Conservation (phyloP, 2,797 vertebrate species). For the Lutjanus argentimaculatus region DNA sequence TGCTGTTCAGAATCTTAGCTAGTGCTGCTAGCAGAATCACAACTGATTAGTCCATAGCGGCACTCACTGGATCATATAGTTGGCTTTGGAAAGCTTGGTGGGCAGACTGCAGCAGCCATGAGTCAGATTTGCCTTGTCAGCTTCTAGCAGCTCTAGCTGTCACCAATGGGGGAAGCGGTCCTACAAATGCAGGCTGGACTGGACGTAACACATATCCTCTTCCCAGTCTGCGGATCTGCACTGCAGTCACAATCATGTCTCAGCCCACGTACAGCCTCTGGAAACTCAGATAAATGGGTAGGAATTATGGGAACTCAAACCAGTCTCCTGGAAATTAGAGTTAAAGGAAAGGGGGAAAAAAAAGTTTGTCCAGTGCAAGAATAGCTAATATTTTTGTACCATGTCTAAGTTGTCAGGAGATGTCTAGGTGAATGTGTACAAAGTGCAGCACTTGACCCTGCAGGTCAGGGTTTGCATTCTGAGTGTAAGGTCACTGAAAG, state of each 20-base stretch:
- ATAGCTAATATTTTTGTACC: background rate
- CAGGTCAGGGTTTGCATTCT: background rate
- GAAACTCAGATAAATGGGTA: background rate
- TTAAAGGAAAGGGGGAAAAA: background rate
- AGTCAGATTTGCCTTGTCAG: conserved; percentile 48
- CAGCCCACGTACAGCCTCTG: background rate
- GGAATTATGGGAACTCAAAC: background rate
- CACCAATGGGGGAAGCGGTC: conserved; percentile 21
- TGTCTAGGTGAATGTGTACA: background rate
- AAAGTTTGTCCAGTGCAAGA: background rate
- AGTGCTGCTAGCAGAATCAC: background rate
- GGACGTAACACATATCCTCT: conserved; percentile 8
- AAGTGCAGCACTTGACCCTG: background rate
- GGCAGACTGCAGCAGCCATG: conserved; percentile 19
- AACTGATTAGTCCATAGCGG: background rate
- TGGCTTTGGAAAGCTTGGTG: conserved; percentile 13
- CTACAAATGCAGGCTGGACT: conserved; percentile 14
- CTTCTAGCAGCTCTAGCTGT: conserved; percentile 37
- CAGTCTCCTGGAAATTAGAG: no score
- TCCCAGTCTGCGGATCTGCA: conserved; percentile 23
- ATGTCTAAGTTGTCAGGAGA: background rate
- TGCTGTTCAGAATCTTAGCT: background rate
- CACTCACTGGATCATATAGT: background rate
- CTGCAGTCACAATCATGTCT: conserved; percentile 15
- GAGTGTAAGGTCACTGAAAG: background rate